Conservation (phyloP, 1,140 invertebrate genomes). For the Ruditapes philippinarum region DNA sequence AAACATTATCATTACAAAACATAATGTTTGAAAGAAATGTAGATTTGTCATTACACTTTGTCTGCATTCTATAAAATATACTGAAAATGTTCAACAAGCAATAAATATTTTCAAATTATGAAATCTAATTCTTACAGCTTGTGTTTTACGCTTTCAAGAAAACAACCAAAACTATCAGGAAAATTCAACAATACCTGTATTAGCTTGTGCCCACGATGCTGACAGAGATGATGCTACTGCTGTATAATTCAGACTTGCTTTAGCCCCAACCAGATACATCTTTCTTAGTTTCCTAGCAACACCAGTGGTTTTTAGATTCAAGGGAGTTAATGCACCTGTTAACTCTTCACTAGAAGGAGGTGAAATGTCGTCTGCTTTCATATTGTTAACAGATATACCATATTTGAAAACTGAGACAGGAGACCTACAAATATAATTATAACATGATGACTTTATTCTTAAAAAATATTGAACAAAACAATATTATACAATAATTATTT, state of each 20-base stretch:
- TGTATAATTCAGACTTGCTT: background rate
- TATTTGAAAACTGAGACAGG: conserved; percentile 24
- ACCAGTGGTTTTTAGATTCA: background rate
- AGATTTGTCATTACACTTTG: no score
- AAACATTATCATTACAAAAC: no score
- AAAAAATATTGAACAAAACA: no score
- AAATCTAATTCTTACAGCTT: no score
- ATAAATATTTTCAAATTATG: no score
- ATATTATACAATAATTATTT: no score
- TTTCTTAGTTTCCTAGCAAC: conserved; percentile 17
- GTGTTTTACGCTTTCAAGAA: no score
- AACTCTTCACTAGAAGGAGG: background rate
- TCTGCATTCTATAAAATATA: no score
- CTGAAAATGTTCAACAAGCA: no score
- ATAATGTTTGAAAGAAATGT: no score
- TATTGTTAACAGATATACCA: background rate
- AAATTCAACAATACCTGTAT: conserved; percentile 24
- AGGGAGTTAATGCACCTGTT: background rate
- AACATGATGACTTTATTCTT: no score
- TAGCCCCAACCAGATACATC: conserved; percentile 14
- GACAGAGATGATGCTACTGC: background rate
- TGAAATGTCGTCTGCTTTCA: background rate
- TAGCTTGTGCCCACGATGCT: conserved; percentile 18
- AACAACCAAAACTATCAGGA: no score
- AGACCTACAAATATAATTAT: conserved; percentile 13